Conservation (phyloP, 2,113 vertebrate genomes). For the Dasyornis broadbenti region DNA sequence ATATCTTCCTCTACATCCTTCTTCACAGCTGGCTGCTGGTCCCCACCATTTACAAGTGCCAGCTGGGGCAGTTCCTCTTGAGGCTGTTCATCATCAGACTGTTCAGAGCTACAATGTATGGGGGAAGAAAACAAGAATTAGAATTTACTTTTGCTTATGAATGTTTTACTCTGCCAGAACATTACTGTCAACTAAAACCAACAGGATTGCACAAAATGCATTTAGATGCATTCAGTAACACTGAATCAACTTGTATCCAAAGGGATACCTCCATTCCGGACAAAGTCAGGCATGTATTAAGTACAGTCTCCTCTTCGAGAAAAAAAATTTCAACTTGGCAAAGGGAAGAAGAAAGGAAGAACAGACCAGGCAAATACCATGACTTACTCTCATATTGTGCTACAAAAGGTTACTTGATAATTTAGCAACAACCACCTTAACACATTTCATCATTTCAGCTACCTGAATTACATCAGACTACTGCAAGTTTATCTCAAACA, state of each 20-base stretch:
- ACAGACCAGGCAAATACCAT: background rate
- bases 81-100: conserved; percentile 62
- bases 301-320: background rate
- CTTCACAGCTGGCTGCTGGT: background rate
- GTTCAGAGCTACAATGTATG: conserved; percentile 19
- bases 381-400: background rate
- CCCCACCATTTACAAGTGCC: background rate
- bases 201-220: background rate
- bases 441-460: background rate
- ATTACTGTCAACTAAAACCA: background rate
- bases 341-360: background rate
- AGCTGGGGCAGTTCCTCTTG: background rate
- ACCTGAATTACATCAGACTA: background rate
- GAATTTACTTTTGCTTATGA: background rate
- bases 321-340: background rate
- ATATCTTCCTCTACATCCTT: conserved; percentile 37
- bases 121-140: background rate
- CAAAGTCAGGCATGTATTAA: background rate
- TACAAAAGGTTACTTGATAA: background rate
- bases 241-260: background rate
- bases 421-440: background rate
- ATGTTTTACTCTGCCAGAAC: background rate
- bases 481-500: background rate
- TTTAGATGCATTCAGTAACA: background rate
- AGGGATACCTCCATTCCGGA: background rate